Evolutionary conservation across 2,888 invertebrate genomes (phyloP).

Genomic region (Ormyrus thymus): DNA sequence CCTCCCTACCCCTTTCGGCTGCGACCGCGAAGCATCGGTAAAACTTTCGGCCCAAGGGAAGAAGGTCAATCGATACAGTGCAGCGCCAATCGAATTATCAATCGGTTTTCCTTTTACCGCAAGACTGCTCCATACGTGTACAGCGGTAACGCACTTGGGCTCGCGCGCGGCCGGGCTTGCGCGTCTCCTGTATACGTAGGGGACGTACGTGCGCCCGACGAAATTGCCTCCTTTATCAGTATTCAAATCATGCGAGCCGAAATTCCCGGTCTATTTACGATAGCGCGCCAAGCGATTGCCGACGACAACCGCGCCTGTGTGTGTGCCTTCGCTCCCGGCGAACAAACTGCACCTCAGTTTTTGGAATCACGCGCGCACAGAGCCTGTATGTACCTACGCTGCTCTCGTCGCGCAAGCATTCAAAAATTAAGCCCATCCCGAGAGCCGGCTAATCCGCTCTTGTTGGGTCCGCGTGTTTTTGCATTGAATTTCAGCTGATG

Average conservation of each 20-base stretch:
- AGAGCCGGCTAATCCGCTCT: too few relatives aligned
- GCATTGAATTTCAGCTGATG: too few relatives aligned
- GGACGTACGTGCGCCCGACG: slow-evolving; percentile 6
- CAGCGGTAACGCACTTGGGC: neutral
- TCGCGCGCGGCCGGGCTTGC: neutral
- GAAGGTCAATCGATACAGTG: slow-evolving; percentile 41
- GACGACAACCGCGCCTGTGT: neutral
- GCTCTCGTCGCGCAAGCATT: neutral
- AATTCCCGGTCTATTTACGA: slow-evolving; percentile 53
- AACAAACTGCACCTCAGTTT: slow-evolving; percentile 48
- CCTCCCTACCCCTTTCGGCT: too few relatives aligned
- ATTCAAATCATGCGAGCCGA: slow-evolving; percentile 51
- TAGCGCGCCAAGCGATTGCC: slow-evolving; percentile 9
- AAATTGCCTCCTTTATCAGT: slow-evolving; percentile 38
- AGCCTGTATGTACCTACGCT: neutral
- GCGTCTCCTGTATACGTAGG: neutral
- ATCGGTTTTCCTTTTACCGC: slow-evolving; percentile 27
- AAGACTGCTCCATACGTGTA: neutral
- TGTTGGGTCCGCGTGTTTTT: too few relatives aligned
- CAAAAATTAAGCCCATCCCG: neutral
- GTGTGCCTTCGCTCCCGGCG: neutral
- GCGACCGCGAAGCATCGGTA: too few relatives aligned
- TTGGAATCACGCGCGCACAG: slow-evolving; percentile 19
- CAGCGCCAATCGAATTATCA: slow-evolving; percentile 44
- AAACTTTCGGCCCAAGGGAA: neutral